Percentiles rank a stretch among this genome's conserved stretches.
These are phyloP conservation scores for Nylanderia fulva DNA, from an alignment of 1,140 invertebrate genomes.

Conservation along the genomic window DNA sequence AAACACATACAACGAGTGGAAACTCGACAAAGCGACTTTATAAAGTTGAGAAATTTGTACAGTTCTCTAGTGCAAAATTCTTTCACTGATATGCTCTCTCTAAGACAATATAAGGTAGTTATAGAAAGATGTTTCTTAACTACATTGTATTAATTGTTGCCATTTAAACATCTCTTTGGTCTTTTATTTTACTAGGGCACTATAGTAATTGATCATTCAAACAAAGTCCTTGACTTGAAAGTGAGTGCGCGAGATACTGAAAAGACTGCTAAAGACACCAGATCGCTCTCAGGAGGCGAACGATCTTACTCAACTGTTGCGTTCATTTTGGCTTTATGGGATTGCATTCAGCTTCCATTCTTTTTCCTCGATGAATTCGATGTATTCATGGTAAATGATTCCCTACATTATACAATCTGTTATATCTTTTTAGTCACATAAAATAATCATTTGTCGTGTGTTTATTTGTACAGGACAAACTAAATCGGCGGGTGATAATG, in stretches of 20 bases:
- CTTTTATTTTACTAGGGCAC: constrained; percentile 84
- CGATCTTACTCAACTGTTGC: constrained; percentile 97
- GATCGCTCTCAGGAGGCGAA: constrained; percentile 96
- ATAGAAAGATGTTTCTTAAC: background rate
- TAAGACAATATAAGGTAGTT: constrained; percentile 85
- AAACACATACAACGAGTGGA: constrained; percentile 77
- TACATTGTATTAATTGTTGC: background rate
- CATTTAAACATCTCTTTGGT: background rate
- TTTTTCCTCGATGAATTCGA: constrained; percentile 99
- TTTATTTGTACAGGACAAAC: constrained; percentile 88
- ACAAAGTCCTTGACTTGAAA: constrained; percentile 87
- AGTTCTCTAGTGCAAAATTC: constrained; percentile 83
- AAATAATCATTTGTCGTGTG: background rate
- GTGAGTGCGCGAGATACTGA: constrained; percentile 86
- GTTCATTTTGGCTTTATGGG: constrained; percentile 97
- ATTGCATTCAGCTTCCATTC: constrained; percentile 95
- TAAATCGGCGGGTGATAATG: constrained; percentile 90
- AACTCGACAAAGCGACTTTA: constrained; percentile 81
- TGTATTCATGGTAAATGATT: constrained; percentile 95
- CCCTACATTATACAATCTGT: background rate
- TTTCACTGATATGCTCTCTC: constrained; percentile 84
- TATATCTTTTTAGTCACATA: constrained; percentile 28
- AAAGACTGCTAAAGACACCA: constrained; percentile 77
- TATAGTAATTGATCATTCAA: constrained; percentile 88
- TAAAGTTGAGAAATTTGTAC: constrained; percentile 83